Conservation (phyloP, 2,797 vertebrate genomes). For the Esox lucius region DNA sequence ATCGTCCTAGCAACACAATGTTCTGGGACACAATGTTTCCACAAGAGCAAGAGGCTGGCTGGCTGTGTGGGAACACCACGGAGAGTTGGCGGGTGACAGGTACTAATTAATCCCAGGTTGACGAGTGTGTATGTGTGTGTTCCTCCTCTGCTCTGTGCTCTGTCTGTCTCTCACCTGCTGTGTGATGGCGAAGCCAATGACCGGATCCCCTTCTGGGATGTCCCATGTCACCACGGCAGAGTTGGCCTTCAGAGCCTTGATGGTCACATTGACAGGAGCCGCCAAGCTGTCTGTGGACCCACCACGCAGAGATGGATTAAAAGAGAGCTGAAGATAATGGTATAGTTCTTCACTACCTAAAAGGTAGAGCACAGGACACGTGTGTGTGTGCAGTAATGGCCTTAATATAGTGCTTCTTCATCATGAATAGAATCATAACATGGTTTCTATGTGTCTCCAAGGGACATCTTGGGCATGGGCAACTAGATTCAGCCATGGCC, state of each 20-base stretch:
- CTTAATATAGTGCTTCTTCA: too few relatives aligned
- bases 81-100: slow-evolving; percentile 25
- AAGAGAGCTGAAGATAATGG: slow-evolving; percentile 3
- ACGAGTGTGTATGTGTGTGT: slow-evolving; percentile 3
- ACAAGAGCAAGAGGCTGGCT: slow-evolving; percentile 33
- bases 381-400: too few relatives aligned
- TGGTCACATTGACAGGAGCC: slow-evolving; percentile 92
- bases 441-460: too few relatives aligned
- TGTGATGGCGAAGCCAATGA: slow-evolving; percentile 96
- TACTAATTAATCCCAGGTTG: slow-evolving; percentile 27
- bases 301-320: slow-evolving; percentile 16
- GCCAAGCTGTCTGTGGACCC: slow-evolving; percentile 83
- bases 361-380: background rate
- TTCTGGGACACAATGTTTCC: slow-evolving; percentile 22
- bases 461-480: too few relatives aligned
- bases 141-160: background rate
- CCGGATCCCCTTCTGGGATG: slow-evolving; percentile 88
- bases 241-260: slow-evolving; percentile 90
- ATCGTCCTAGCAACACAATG: background rate
- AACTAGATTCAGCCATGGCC: too few relatives aligned
- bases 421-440: too few relatives aligned
- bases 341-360: background rate
- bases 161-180: slow-evolving; percentile 82
- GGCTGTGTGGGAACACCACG: background rate
- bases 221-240: slow-evolving; percentile 95